Evolutionary conservation across 2,113 vertebrate genomes (phyloP).

Genomic region (Heterochromis multidens): DNA sequence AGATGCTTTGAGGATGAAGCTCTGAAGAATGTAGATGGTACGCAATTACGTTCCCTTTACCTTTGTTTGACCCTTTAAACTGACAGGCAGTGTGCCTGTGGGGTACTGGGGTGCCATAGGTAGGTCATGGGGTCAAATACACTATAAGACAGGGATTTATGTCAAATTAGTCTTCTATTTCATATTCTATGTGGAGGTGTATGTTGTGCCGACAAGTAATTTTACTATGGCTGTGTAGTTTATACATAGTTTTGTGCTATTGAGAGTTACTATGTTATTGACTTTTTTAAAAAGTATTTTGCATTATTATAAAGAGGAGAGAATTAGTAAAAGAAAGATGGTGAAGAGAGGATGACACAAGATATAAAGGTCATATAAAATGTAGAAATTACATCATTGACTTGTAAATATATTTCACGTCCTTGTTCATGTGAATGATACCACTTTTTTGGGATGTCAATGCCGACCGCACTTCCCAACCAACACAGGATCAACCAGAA

Average conservation of each 20-base stretch:
- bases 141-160: constrained; percentile 71
- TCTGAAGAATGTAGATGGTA: constrained; percentile 63
- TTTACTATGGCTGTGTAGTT: not conserved
- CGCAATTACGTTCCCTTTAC: constrained; percentile 62
- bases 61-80: constrained; percentile 71
- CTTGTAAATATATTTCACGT: not conserved
- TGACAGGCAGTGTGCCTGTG: constrained; percentile 66
- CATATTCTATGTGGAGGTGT: constrained; percentile 32
- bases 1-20: constrained; percentile 55
- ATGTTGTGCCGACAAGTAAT: constrained; percentile 7
- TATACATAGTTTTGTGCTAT: not conserved
- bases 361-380: not conserved
- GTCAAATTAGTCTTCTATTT: constrained; percentile 70
- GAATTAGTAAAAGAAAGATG: not conserved
- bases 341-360: not conserved
- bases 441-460: not conserved
- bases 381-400: not conserved
- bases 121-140: constrained; percentile 62
- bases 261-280: not conserved
- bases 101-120: constrained; percentile 56
- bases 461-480: not conserved
- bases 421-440: not conserved
- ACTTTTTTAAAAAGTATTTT: not conserved
- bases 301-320: not conserved
- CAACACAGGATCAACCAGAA: not conserved